Conservation (phyloP, 1,140 invertebrate species). For the Odontomachus brunneus region DNA sequence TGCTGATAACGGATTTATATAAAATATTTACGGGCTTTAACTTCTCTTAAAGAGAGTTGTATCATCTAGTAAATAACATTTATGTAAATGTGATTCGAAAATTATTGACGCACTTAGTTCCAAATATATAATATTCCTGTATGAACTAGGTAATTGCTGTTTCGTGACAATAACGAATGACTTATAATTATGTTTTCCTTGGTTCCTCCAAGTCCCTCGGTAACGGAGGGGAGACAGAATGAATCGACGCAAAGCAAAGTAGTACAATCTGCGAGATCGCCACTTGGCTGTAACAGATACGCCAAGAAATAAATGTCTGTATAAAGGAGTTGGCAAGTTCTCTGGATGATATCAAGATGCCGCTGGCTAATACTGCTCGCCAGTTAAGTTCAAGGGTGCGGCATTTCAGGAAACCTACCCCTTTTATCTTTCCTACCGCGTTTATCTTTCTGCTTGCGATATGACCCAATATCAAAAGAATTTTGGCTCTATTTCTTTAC, state of each 20-base stretch:
- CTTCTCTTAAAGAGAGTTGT: neutral
- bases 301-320: constrained; percentile 80
- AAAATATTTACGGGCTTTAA: neutral
- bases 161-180: constrained; percentile 75
- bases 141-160: constrained; percentile 68
- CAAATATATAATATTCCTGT: constrained; percentile 1
- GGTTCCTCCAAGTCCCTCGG: constrained; percentile 55
- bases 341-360: constrained; percentile 80
- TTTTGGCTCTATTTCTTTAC: constrained; percentile 74
- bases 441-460: constrained; percentile 54
- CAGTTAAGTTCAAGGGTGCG: constrained; percentile 66
- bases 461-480: constrained; percentile 71
- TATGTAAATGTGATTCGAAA: neutral
- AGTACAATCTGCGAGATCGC: constrained; percentile 79
- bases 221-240: neutral
- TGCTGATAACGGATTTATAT: neutral
- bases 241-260: constrained; percentile 70
- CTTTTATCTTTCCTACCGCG: constrained; percentile 72
- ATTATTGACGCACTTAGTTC: neutral
- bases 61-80: neutral
- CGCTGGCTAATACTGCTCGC: constrained; percentile 76
- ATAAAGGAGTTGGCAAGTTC: constrained; percentile 82
- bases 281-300: constrained; percentile 79
- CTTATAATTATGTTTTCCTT: constrained; percentile 76
- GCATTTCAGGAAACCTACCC: constrained; percentile 57